Evolutionary conservation across 1,140 invertebrate species (phyloP), one percentile per base, ranked within the genome.

Genomic region (Proales similis): DNA sequence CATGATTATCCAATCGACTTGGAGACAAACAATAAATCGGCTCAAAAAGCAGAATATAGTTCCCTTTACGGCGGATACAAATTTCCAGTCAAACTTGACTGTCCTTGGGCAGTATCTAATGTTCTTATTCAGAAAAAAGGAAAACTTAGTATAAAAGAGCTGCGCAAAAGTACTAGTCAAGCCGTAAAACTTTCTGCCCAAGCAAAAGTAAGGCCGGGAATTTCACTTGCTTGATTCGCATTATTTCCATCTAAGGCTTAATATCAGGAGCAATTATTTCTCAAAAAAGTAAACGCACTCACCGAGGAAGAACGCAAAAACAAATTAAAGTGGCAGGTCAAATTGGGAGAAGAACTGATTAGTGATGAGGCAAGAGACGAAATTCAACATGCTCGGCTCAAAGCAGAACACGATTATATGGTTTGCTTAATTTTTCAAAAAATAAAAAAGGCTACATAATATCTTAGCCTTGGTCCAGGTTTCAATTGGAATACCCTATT

Each of bases 261-360:
- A 24, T 47, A 39, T 39, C 12, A 14, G 57, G 47, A 46, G 39
- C 57, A 29, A 17, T 61, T 30, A 42, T 61, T 46, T 39, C 26
- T 61, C 20, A 42, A 61, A 61, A 45, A 45, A 30, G 57, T 61
- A 4, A 61, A 46, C 19, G 39, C 32, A 3, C 9, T 61, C 3
- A 45, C 45, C 24, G 57, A 74, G 39, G 73, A 75, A 47, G 74
- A 76, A 48, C 53, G 74, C 46, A 74, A 75, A 65, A 76, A 76
- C 64, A 73, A 76, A 64, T 66, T 76, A 26, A 49, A 73, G 43
- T 76, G 74, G 74, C 74, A 76, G 65, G 69, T 72, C 0, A 74
- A 73, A 62, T 33, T 74, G 14, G 74, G 74, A 7, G 73, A 73
- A 20, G 68, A 69, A 11, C 69, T 69, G 27, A 70, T 76, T n/a